These are phyloP conservation scores for Xenops minutus DNA, from an alignment of 2,797 vertebrate species.

Conservation along the genomic window DNA sequence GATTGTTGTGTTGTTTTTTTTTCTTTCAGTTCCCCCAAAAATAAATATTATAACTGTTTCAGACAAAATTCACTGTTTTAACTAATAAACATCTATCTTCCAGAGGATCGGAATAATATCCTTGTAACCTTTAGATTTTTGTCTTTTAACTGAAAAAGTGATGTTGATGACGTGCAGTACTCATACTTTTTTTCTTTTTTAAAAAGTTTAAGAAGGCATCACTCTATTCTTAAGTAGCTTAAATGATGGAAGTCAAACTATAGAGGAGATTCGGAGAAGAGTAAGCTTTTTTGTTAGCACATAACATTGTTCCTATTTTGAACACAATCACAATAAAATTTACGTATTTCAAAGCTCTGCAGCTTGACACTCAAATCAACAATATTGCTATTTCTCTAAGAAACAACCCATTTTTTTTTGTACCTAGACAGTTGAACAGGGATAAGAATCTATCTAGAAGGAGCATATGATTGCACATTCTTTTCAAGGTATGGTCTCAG, in stretches of 20 bases:
- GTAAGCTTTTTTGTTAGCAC: background rate
- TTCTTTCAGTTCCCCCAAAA: background rate
- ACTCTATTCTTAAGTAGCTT: background rate
- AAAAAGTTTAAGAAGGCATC: background rate
- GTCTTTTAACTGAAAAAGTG: background rate
- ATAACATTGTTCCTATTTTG: background rate
- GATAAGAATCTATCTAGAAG: background rate
- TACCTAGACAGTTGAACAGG: background rate
- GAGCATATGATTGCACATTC: background rate
- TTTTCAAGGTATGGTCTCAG: background rate
- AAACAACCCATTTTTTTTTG: background rate
- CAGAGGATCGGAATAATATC: background rate
- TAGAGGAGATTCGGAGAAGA: background rate
- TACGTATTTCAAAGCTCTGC: background rate
- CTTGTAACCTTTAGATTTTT: background rate
- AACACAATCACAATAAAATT: background rate
- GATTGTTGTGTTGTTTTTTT: accelerated
- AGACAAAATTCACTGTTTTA: background rate
- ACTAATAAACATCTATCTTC: background rate
- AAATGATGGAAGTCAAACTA: background rate
- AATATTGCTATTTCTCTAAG: background rate
- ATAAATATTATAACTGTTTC: background rate
- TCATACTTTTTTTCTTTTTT: background rate
- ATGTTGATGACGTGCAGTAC: background rate
- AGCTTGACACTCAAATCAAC: background rate